Evolutionary conservation across 2,888 invertebrate genomes (phyloP).

Genomic region (Tinea pellionella): DNA sequence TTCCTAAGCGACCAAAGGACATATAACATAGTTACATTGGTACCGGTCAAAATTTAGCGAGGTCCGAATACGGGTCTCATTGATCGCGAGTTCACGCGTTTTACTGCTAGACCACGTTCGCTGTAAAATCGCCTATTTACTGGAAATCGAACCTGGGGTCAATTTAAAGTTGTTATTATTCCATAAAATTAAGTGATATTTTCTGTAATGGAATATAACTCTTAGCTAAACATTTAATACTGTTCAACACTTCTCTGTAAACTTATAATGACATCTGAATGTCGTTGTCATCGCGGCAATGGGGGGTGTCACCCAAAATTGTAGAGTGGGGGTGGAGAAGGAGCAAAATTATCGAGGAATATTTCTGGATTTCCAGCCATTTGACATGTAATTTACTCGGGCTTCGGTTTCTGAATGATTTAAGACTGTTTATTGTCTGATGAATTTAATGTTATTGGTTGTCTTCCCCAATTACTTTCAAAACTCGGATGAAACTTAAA

Average conservation of each 20-base stretch:
- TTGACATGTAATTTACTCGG: slow-evolving; percentile 58
- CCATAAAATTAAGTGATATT: not conserved
- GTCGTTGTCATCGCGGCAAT: slow-evolving; percentile 46
- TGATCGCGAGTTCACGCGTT: no score
- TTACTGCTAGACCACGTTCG: no score
- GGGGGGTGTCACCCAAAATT: slow-evolving; percentile 5
- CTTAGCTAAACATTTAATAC: not conserved
- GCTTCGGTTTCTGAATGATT: slow-evolving; percentile 37
- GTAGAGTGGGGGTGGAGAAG: slow-evolving; percentile 17
- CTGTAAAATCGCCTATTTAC: no score
- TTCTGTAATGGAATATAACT: not conserved
- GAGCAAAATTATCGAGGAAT: slow-evolving; percentile 35
- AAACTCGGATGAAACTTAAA: not conserved
- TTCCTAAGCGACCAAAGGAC: no score
- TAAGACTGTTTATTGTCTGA: slow-evolving; percentile 48
- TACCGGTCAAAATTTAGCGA: no score
- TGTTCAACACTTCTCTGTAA: slow-evolving; percentile 21
- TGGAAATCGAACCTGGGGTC: no score
- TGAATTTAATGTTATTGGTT: slow-evolving; percentile 23
- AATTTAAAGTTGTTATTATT: no score
- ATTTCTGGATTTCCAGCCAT: slow-evolving; percentile 56
- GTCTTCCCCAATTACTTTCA: not conserved
- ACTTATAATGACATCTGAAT: slow-evolving; percentile 68
- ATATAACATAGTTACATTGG: no score
- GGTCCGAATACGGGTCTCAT: no score